These are phyloP conservation scores for Solen grandis DNA, from an alignment of 1,140 invertebrate genomes.

Conservation along the genomic window DNA sequence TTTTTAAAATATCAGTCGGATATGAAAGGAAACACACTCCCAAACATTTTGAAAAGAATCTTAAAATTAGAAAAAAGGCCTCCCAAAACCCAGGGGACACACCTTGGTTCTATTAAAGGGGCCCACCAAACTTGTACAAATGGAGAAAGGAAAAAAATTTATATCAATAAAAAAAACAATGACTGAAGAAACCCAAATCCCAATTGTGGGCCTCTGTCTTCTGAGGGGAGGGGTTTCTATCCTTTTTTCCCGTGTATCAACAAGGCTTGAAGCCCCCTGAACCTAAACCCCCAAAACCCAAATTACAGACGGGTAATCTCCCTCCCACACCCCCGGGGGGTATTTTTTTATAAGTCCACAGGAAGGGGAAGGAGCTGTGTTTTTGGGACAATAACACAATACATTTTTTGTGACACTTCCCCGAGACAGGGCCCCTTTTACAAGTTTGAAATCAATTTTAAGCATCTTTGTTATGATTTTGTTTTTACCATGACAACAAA, in stretches of 20 bases:
- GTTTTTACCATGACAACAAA: neutral
- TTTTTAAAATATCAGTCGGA: neutral
- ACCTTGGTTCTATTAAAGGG: neutral
- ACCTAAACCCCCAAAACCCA: neutral
- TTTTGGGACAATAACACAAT: no score
- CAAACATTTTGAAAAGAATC: neutral
- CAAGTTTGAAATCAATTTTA: neutral
- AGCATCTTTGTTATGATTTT: neutral
- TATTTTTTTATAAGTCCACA: no score
- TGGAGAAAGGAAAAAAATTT: neutral
- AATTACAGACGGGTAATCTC: no score
- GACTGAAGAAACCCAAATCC: neutral
- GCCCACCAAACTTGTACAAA: neutral
- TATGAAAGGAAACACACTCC: slow-evolving; percentile 7
- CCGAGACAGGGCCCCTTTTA: neutral
- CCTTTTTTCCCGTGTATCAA: neutral
- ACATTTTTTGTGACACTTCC: slow-evolving; percentile 5
- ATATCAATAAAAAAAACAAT: no score
- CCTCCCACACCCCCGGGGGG: no score
- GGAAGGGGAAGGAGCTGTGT: no score
- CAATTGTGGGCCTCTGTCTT: neutral
- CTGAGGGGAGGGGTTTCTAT: neutral
- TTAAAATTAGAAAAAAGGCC: neutral
- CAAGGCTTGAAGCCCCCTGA: neutral
- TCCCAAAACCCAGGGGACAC: neutral